A percentile compares a stretch with the other conserved stretches of the same genome.
Conservation (phyloP, 1,140 invertebrate species). For the Pollicipes pollicipes region DNA sequence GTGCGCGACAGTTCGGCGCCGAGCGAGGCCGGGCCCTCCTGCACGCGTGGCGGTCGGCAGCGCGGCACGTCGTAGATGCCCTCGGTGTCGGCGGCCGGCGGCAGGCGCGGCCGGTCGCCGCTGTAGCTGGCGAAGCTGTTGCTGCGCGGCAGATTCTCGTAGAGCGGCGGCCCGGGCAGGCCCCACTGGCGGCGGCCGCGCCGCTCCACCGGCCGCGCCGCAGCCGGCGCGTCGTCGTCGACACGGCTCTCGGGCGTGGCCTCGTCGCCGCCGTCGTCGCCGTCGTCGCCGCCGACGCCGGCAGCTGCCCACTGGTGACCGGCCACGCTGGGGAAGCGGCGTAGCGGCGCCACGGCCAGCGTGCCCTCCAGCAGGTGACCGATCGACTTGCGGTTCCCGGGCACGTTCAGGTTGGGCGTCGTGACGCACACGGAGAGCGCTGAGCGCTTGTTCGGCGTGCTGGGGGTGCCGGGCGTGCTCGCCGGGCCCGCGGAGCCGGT, state of each 20-base stretch:
- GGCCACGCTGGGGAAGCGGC: not conserved
- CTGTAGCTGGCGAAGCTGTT: not conserved
- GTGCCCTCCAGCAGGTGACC: not conserved
- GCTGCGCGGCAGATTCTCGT: conserved; percentile 1
- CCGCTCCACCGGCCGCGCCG: not conserved
- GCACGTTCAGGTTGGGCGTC: conserved; percentile 14
- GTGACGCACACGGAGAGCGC: not conserved
- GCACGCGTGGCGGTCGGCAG: not conserved
- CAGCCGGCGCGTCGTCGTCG: not conserved
- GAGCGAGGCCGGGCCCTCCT: too few species aligned
- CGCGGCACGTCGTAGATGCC: not conserved
- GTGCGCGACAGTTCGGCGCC: too few species aligned
- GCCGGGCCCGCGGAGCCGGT: not conserved
- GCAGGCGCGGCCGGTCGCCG: not conserved
- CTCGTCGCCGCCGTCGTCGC: not conserved
- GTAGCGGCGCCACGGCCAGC: not conserved
- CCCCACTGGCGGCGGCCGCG: not conserved
- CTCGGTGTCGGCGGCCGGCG: too few species aligned
- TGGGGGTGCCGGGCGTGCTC: not conserved
- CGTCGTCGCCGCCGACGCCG: not conserved
- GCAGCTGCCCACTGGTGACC: not conserved
- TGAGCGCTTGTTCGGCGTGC: not conserved
- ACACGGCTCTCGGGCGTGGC: not conserved
- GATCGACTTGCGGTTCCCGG: conserved; percentile 13
- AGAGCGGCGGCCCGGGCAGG: not conserved